Percentiles rank a stretch among this genome's conserved stretches.
Conservation (phyloP, 2,797 vertebrate genomes). For the Cottoperca gobio region DNA sequence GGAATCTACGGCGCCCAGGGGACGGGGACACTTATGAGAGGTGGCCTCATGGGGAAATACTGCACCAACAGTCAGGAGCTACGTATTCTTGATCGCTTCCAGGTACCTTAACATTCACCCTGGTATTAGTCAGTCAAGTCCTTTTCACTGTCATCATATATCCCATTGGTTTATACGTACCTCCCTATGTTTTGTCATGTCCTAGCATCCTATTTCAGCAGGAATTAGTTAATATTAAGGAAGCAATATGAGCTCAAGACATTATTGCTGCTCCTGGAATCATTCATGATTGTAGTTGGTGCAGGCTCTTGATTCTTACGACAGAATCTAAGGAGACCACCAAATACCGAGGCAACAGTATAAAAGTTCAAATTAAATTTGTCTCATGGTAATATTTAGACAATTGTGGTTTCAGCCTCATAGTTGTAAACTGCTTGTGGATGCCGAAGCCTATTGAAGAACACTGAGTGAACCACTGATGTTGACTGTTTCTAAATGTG, state of each 20-base stretch:
- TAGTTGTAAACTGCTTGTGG: neutral
- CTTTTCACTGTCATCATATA: too few relatives aligned
- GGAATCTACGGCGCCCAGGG: conserved; percentile 90
- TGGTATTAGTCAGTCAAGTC: neutral
- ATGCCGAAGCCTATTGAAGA: too few relatives aligned
- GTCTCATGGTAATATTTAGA: neutral
- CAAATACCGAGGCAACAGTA: neutral
- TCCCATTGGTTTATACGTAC: neutral
- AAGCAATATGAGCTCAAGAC: neutral
- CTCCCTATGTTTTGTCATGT: neutral
- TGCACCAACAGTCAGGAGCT: conserved; percentile 91
- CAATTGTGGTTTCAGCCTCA: neutral
- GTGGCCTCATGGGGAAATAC: conserved; percentile 70
- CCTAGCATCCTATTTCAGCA: neutral
- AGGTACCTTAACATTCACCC: conserved; percentile 80
- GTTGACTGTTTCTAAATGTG: neutral
- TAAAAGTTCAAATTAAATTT: neutral
- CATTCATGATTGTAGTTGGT: neutral
- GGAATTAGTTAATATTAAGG: neutral
- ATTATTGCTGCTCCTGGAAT: neutral
- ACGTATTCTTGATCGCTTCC: conserved; percentile 94
- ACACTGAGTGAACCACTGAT: too few relatives aligned
- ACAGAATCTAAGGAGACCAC: neutral
- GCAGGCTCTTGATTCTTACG: neutral
- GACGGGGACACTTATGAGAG: conserved; percentile 62